A percentile compares a stretch with the other conserved stretches of the same genome.
Conservation (phyloP, 1,140 invertebrate species). For the Caligus rogercresseyi region DNA sequence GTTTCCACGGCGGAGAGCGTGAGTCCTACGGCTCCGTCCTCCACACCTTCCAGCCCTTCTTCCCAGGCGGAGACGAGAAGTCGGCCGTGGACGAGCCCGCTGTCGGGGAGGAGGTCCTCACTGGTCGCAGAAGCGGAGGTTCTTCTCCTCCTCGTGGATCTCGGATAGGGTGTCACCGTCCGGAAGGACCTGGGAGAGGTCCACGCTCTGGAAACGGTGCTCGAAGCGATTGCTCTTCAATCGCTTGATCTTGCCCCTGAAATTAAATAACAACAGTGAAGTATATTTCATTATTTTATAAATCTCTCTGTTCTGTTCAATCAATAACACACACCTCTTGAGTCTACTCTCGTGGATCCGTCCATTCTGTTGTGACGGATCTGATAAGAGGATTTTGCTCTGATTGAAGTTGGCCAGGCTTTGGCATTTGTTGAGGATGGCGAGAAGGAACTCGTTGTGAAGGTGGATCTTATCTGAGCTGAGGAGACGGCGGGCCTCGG, state of each 20-base stretch:
- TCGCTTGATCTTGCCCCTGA: not conserved
- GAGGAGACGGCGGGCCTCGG: conserved; percentile 48
- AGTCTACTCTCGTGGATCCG: not conserved
- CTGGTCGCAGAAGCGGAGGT: conserved; percentile 22
- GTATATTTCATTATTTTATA: too few relatives aligned
- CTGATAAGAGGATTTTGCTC: not conserved
- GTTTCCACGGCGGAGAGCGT: conserved; percentile 36
- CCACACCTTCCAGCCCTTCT: conserved; percentile 46
- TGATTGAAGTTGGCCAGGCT: conserved; percentile 31
- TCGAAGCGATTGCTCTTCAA: conserved; percentile 21
- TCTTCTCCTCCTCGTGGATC: conserved; percentile 19
- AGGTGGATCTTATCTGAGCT: conserved; percentile 48
- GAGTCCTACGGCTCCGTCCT: conserved; percentile 39
- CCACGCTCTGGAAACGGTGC: conserved; percentile 28
- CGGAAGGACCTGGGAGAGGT: conserved; percentile 36
- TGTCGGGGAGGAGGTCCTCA: conserved; percentile 44
- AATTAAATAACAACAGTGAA: too few relatives aligned
- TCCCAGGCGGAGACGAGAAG: conserved; percentile 63
- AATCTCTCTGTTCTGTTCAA: too few relatives aligned
- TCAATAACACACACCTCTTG: too few relatives aligned
- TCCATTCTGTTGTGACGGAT: not conserved
- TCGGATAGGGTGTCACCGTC: conserved; percentile 27
- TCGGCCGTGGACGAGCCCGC: conserved; percentile 51
- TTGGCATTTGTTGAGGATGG: conserved; percentile 57
- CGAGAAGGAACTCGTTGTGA: conserved; percentile 63